Evolutionary conservation across 2,888 invertebrate species (phyloP).

Genomic region (Eupithecia centaureata): DNA sequence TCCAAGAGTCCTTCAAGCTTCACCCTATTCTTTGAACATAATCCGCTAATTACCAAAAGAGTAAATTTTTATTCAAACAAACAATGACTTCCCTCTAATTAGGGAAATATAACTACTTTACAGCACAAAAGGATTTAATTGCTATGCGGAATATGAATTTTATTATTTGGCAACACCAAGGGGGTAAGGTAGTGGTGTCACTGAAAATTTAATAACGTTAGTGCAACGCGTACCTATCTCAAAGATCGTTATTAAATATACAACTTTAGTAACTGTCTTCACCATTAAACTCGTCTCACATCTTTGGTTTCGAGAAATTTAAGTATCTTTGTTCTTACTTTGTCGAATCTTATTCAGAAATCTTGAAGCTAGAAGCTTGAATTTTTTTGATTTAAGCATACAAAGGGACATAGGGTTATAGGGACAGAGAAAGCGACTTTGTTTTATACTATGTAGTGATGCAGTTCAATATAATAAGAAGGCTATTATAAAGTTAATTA

Average conservation of each 20-base stretch:
- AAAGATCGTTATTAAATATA: neutral
- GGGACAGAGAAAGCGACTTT: no score
- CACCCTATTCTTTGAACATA: neutral
- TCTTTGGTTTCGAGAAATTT: no score
- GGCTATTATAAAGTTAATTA: no score
- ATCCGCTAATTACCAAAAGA: constrained; percentile 20
- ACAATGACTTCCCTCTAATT: constrained; percentile 40
- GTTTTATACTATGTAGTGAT: no score
- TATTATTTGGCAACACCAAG: constrained; percentile 58
- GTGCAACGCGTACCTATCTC: neutral
- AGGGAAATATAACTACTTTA: constrained; percentile 41
- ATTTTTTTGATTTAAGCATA: no score
- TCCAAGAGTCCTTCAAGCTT: neutral
- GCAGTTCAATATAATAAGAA: no score
- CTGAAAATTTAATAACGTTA: neutral
- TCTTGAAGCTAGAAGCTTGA: no score
- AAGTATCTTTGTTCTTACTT: no score
- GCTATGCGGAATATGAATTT: constrained; percentile 52
- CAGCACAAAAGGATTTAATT: constrained; percentile 44
- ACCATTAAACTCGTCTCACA: no score
- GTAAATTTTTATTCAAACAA: constrained; percentile 32
- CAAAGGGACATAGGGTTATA: no score
- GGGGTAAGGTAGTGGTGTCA: constrained; percentile 47
- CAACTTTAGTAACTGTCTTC: neutral
- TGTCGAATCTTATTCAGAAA: no score